Base-by-base conservation (phyloP, 2,113 vertebrate species). In the Xyrauchen texanus region DNA sequence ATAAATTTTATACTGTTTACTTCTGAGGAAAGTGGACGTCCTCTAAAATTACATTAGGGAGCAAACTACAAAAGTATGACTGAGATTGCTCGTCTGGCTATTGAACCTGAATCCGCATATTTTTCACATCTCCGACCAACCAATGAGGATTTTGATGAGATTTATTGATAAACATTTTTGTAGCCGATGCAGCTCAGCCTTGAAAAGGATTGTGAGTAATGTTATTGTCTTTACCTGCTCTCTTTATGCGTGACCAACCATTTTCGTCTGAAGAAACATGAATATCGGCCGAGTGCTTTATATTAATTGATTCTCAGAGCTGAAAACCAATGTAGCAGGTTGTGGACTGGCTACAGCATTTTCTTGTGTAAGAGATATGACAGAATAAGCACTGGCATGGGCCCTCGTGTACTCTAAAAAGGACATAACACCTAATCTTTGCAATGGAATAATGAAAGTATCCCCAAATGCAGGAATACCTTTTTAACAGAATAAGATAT, bases 301-400 rank as follows among this genome's bases (percentile, higher is more conserved):
- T 79, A 77, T 73, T 69, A 79, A 82, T 79, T 82, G 65, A 76
- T 76, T 79, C 45, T 15, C 57, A 76, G 21, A 55, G 60, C 46
- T 45, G 68, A 47, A 76, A 67, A 67, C 21, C 11, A 61, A 42
- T 53, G 66, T 51, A 57, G 47, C 57, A 67, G 51, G 44, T 4
- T 11, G 10, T 12, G 4, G 42, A 0, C 11, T 9, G 64, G 51
- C 45, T 52, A 4, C 16, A 6, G 12, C 46, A 62, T 66, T 75
- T 75, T 16, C 57, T 15, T 15, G n/a, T 60, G 42, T 13, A 69
- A 60, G 13, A 44, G 51, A 68, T 62, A 62, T 51, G 15, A 49
- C 47, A 52, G 21, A 45, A 70, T 53, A 53, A 42, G 60, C 46
- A 69, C 49, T 62, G 55, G 11, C 12, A 55, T 42, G 55, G 13